phyloP scores from a whole-genome alignment of 2,797 vertebrate genomes.

The Eulemur mongoz region DNA sequence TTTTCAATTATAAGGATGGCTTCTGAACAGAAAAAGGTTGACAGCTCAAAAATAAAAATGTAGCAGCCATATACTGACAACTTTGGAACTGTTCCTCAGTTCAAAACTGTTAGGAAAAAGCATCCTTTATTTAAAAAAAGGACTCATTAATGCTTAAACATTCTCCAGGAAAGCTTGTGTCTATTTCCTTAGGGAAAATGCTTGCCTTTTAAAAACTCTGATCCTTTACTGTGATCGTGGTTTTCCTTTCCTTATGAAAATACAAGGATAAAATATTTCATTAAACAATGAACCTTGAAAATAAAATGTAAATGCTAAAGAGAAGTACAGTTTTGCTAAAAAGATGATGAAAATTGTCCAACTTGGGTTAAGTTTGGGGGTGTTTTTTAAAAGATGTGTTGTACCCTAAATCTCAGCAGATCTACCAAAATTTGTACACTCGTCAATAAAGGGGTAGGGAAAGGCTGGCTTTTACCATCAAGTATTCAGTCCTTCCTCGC shows the following conservation, averaged over 20 bases:
- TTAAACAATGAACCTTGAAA: slow-evolving; percentile 39
- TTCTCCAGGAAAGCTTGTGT: slow-evolving; percentile 77
- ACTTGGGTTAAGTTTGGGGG: neutral
- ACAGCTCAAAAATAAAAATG: slow-evolving; percentile 72
- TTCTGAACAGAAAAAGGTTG: neutral
- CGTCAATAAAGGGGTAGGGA: neutral
- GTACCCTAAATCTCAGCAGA: neutral
- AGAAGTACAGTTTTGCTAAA: neutral
- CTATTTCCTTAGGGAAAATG: slow-evolving; percentile 40
- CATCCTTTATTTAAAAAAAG: slow-evolving; percentile 71
- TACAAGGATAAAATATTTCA: slow-evolving; percentile 12
- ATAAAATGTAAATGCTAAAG: slow-evolving; percentile 29
- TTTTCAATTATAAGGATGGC: slow-evolving; percentile 5
- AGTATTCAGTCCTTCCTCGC: neutral
- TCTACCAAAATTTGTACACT: neutral
- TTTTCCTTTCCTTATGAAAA: slow-evolving; percentile 39
- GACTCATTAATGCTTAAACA: slow-evolving; percentile 75
- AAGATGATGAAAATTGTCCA: neutral
- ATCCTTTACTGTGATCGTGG: neutral
- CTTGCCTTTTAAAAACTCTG: slow-evolving; percentile 35
- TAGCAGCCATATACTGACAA: neutral
- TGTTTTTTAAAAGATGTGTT: neutral
- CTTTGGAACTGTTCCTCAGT: slow-evolving; percentile 8
- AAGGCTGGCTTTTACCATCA: neutral
- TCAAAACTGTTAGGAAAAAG: slow-evolving; percentile 75